Evolutionary conservation across 2,888 invertebrate genomes (phyloP), one percentile per base, ranked within the genome.

Genomic region (Neoaliturus tenellus): DNA sequence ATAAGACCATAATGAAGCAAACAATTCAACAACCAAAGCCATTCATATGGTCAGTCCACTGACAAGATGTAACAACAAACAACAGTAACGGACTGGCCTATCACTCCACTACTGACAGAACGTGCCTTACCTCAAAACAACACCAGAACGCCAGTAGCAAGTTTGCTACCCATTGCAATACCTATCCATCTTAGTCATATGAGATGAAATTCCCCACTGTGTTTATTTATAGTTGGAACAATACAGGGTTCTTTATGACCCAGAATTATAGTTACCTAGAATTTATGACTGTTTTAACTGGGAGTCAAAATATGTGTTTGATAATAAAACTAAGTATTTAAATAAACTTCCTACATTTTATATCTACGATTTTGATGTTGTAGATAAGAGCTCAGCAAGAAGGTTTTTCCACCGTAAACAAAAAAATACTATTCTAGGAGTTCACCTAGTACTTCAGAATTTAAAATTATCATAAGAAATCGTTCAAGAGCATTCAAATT

Each of bases 111-210:
- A 48, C 14, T 4, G 48, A 48, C 20, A 17, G 62, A 62, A 62
- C 62, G 62, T 62, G 62, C 14, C 62, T 62, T 28, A 62, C 55
- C 25, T 25, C 55, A 23, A 55, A 55, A 55, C 55, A 55, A 31
- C 20, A 23, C 6, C 51, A 51, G 51, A 51, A 51, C 23, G 10
- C 5, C 51, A 44, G 44, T 44, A 14, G 17, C 17, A 17, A 44
- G 4, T 44, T 44, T 44, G 17, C 44, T 44, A 17, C 44, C 8
- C 44, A 44, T 44, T 44, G 8, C 44, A 44, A 44, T 14, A 35
- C 12, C n/a, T n/a, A n/a, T n/a, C n/a, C 44, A 14, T 44, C 44
- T 44, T 44, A 44, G 44, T 44, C 44, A 44, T 39, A 12, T 2
- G 8, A 14, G 44, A 14, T 2, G 2, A 44, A 44, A 44, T 44